A percentile compares a stretch with the other conserved stretches of the same genome.
Evolutionary conservation across 1,140 invertebrate genomes (phyloP).

Genomic region (Tetragonula clypearis): DNA sequence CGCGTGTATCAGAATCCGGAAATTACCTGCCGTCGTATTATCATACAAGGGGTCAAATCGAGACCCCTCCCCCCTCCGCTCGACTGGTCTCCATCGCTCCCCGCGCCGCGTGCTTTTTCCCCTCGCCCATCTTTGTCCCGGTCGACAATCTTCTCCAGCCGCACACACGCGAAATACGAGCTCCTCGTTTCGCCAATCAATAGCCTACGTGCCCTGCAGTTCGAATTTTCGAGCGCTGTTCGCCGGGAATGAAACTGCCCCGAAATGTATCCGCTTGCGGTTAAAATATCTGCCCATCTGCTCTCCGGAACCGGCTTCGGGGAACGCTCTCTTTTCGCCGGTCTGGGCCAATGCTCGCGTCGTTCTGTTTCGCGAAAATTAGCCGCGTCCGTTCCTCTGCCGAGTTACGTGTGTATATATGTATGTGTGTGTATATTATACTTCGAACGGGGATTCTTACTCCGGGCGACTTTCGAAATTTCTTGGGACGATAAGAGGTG

Average conservation of each 20-base stretch:
- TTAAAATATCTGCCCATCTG: constrained; percentile 54
- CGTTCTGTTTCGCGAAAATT: constrained; percentile 18
- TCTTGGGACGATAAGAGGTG: no score
- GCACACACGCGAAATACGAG: constrained; percentile 53
- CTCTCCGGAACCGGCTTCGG: not conserved
- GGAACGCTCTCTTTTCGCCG: not conserved
- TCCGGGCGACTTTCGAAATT: no score
- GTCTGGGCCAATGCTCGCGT: not conserved
- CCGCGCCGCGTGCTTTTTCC: not conserved
- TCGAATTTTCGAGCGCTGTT: constrained; percentile 49
- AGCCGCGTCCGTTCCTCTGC: not conserved
- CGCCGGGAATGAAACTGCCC: constrained; percentile 54
- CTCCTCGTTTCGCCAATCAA: constrained; percentile 61
- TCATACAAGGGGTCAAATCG: constrained; percentile 70
- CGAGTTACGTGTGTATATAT: not conserved
- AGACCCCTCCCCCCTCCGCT: constrained; percentile 34
- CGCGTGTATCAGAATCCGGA: constrained; percentile 65
- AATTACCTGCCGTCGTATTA: constrained; percentile 69
- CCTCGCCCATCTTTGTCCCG: constrained; percentile 21
- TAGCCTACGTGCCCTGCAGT: constrained; percentile 62
- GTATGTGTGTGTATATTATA: not conserved
- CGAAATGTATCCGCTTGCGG: constrained; percentile 57
- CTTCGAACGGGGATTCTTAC: not conserved
- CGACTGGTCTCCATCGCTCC: not conserved
- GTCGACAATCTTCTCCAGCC: not conserved